Evolutionary conservation across 2,888 invertebrate genomes (phyloP), one percentile per base, ranked within the genome.

Genomic region (Macrosiphum euphorbiae): DNA sequence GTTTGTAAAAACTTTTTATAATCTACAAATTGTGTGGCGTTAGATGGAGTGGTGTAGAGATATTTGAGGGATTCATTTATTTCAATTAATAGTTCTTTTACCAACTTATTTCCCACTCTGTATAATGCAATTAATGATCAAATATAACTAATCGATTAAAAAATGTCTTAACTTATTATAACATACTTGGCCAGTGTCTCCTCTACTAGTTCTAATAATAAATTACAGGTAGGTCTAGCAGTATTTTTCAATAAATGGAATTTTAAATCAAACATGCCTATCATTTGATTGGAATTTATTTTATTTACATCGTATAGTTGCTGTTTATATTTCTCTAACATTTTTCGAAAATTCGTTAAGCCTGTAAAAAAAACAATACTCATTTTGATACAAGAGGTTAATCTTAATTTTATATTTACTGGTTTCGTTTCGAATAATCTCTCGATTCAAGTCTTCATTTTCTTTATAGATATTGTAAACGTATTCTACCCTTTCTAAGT

Each of bases 11-110:
- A 97, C 89, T 96, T 97, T 94, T 98, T 96, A 95, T 97, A 98
- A 28, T 96, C 96, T 0, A 98, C 98, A 95, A 97, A 97, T 95
- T 98, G 98, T 0, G 97, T 96, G 0, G 98, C 98, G 0, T 97
- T 96, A 67, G 96, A 96, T 0, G 98, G 98, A 92, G 97, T 97
- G 44, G 96, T 96, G 89, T 96, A 96, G 58, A 98, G 96, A 95
- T 97, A 97, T 16, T 96, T 96, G 94, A 96, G 97, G 24, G 97
- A 97, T 47, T 97, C 96, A 86, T 97, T 97, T 20, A 97, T 97
- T 92, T 97, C 97, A 24, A 87, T 35, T 7, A 41, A 86, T 24
- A 94, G 41, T 50, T 61, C 20, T 7, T 84, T 86, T 85, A 94
- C 86, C 28, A 94, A 90, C 11, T 67, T 26, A 24, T 90, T 94